phyloP scores from a whole-genome alignment of 2,797 vertebrate genomes.

The Macropus fuliginosus region DNA sequence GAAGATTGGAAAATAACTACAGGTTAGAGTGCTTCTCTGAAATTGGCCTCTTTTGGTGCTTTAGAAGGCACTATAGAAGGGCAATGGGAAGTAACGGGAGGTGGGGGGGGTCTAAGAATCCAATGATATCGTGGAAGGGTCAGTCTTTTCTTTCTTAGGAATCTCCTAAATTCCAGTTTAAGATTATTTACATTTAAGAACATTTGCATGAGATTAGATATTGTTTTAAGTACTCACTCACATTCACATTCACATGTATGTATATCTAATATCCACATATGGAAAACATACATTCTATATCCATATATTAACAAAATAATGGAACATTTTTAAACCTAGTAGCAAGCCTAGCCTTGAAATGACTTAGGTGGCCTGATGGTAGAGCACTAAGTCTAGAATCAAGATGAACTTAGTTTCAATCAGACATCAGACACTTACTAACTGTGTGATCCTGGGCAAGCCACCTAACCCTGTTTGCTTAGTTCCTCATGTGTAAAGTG shows the following conservation, averaged over 20 bases:
- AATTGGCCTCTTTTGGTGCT: not conserved
- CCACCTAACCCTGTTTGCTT: not conserved
- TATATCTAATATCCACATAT: constrained; percentile 22
- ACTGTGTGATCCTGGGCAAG: not conserved
- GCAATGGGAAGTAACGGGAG: not conserved
- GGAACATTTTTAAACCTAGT: not conserved
- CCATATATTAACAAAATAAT: not conserved
- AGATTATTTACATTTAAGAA: not conserved
- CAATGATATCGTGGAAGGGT: not conserved
- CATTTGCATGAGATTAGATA: constrained; percentile 30
- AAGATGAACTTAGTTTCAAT: not conserved
- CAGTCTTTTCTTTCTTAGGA: not conserved
- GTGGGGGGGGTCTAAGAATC: not conserved
- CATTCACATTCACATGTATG: not conserved
- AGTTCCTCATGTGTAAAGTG: not conserved
- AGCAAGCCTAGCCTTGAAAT: not conserved
- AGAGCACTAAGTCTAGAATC: not conserved
- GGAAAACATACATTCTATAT: not conserved
- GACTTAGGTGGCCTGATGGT: not conserved
- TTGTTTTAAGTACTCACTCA: not conserved
- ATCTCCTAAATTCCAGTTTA: not conserved
- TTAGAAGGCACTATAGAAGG: not conserved
- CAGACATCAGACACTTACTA: not conserved
- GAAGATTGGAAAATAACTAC: not conserved
- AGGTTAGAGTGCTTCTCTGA: not conserved